Evolutionary conservation across 1,140 invertebrate genomes (phyloP), one percentile per base, ranked within the genome.

Genomic region (Oryzaephilus surinamensis): DNA sequence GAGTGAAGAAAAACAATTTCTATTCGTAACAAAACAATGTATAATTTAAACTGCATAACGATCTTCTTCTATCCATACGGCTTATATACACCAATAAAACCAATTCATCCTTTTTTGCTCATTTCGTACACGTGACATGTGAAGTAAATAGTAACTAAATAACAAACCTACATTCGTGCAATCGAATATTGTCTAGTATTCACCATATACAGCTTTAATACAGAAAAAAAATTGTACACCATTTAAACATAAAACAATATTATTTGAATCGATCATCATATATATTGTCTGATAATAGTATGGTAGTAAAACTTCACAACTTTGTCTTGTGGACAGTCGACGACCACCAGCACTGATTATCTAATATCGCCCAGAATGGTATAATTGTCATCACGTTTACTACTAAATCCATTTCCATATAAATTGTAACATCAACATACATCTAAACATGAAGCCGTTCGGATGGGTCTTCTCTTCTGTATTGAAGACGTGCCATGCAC

Each of bases 291-390:
- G n/a, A n/a, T n/a, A n/a, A 19, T 21, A 13, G 14, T 34, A 21
- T 21, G n/a, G n/a, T n/a, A n/a, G n/a, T n/a, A n/a, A n/a, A n/a
- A n/a, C 11, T 34, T 7, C 24, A 14, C 32, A 21, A 29, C 28
- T n/a, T n/a, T 29, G 12, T 29, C 28, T 29, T 29, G 28, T 15
- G 32, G 28, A 21, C 39, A n/a, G n/a, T n/a, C n/a, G n/a, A n/a
- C 43, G 46, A 52, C 50, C 46, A 52, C 46, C 50, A 21, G 50
- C 50, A 46, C 43, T 44, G 50, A 52, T 52, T 52, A 45, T 52
- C 43, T 41, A 49, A 45, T 49, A 43, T 40, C 33, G 27, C 38
- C 43, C 19, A 18, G 41, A 43, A 45, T 36, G 42, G 46, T 15
- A 45, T 41, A 43, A 47, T 43, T 32, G 45, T 38, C 45, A 30